Evolutionary conservation across 53 echinoderm and acorn worm species (phyloP).

Genomic region (Henricia sp.): DNA sequence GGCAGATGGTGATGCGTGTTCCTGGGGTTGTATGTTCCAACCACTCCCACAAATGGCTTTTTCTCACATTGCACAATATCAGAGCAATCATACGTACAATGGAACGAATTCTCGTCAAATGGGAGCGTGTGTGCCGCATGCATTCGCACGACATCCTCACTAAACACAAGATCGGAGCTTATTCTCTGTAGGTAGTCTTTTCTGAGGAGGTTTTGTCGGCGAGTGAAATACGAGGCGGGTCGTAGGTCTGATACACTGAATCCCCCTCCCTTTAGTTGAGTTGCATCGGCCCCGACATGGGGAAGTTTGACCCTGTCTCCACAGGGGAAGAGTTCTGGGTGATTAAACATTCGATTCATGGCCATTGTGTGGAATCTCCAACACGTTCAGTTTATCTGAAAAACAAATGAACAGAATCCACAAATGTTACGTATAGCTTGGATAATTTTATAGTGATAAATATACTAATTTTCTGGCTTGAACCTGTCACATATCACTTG

Average conservation of each 20-base stretch:
- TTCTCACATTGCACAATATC: constrained; percentile 51
- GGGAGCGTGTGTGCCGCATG: constrained; percentile 95
- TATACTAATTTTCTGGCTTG: no score
- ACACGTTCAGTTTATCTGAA: no score
- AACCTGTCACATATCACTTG: no score
- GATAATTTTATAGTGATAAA: no score
- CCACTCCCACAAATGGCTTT: constrained; percentile 55
- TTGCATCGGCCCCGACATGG: constrained; percentile 91
- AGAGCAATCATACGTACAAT: constrained; percentile 68
- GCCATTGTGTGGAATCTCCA: constrained; percentile 5
- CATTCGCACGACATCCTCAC: constrained; percentile 83
- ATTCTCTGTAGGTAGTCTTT: constrained; percentile 88
- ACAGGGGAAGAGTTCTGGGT: constrained; percentile 93
- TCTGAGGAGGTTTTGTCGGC: constrained; percentile 71
- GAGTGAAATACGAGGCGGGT: constrained; percentile 58
- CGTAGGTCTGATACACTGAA: constrained; percentile 60
- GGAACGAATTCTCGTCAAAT: constrained; percentile 71
- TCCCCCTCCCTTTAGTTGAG: constrained; percentile 46
- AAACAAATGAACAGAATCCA: no score
- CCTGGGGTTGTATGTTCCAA: constrained; percentile 77
- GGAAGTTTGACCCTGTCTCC: constrained; percentile 95
- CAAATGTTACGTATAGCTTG: no score
- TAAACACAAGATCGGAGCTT: constrained; percentile 87
- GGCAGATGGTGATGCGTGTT: constrained; percentile 88
- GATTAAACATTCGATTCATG: constrained; percentile 39